Conservation (phyloP, 2,888 invertebrate genomes). For the Himalopsyche anomala region DNA sequence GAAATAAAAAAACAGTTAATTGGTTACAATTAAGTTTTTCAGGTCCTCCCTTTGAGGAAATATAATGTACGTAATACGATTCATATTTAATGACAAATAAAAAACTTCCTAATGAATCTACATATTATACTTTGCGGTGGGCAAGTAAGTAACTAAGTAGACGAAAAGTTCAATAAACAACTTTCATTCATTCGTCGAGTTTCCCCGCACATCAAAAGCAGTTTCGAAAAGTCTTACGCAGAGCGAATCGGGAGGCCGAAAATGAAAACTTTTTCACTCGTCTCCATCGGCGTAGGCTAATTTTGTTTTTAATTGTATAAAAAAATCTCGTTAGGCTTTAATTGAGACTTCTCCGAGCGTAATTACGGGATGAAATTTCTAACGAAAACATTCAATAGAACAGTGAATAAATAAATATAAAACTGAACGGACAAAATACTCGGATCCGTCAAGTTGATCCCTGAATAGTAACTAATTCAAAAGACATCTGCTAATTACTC, state of each 20-base stretch:
- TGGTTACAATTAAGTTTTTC: no score
- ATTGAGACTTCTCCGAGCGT: constrained; percentile 31
- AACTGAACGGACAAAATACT: background rate
- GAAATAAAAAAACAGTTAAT: no score
- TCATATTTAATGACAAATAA: constrained; percentile 13
- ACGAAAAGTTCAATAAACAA: constrained; percentile 32
- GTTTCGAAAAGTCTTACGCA: background rate
- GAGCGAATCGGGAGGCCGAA: constrained; percentile 19
- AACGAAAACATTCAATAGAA: constrained; percentile 31
- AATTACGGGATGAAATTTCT: constrained; percentile 22
- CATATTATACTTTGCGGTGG: background rate
- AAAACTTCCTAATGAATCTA: background rate
- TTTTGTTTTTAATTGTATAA: constrained; percentile 41
- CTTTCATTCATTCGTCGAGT: constrained; percentile 8
- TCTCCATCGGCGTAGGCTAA: constrained; percentile 9
- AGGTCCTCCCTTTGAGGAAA: no score
- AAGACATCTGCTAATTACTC: background rate
- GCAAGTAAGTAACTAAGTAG: no score
- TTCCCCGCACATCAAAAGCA: constrained; percentile 25
- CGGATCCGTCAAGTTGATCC: background rate
- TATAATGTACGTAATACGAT: background rate
- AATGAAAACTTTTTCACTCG: constrained; percentile 28
- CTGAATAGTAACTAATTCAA: background rate
- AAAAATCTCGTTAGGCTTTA: constrained; percentile 43
- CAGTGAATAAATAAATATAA: background rate